Base-by-base conservation (phyloP, 2,888 invertebrate genomes). In the Metalampra italica region DNA sequence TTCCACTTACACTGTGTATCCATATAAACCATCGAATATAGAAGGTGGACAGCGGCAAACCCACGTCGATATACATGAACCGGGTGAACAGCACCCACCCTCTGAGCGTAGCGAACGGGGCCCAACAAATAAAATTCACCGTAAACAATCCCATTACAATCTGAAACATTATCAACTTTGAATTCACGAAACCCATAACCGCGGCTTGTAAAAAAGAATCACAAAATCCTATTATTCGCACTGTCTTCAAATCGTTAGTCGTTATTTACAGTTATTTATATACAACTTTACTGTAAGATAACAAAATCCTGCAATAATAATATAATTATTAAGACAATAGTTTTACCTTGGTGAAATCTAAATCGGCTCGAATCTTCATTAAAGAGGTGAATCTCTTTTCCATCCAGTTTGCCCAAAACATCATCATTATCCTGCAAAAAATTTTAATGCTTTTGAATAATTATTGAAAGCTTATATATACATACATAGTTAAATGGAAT, bases 61-160 rank as follows among this genome's bases (percentile, higher is more conserved):
- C 34, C 9, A 64, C 58, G 1, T 64, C 57, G 11, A 63, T 53
- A 32, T 65, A 54, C 4, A 77, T 13, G n/a, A 77, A 51, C 43
- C 75, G 71, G 0, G 69, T 62, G 11, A 78, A 9, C 8, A 84
- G 61, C 30, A 83, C 76, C 63, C 71, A 72, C n/a, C 71, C 75
- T 42, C 82, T 69, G 47, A 83, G 57, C 36, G 81, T 9, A 1
- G 76, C 79, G 15, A 82, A 78, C 0, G 90, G 88, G 14, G 71
- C 54, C 90, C 90, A 90, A 56, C 83, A 78, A 1, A 78, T 29
- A 47, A 85, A 59, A 46, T 80, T 80, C 34, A 78, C 61, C 1
- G 71, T 29, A 1, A 78, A 73, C 46, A 86, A 58, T 4, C 66
- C 54, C 2, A 68, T 64, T 1, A 81, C 64, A 51, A 71, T 82